Conservation (phyloP, 2,888 invertebrate species). For the Tortrix viridana region DNA sequence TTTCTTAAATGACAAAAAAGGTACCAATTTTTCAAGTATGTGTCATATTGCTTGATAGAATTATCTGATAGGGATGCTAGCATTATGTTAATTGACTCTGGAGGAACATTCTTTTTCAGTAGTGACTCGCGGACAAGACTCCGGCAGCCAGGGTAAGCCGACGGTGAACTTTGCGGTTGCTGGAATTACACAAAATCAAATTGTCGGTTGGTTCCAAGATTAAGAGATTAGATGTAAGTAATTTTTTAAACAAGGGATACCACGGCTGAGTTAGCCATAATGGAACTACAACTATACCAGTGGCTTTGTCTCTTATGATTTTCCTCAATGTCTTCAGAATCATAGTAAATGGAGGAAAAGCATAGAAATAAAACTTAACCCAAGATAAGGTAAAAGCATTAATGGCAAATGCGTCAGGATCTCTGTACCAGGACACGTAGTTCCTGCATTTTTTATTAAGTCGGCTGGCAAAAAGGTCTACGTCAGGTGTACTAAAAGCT, state of each 20-base stretch:
- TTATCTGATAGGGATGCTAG: constrained; percentile 37
- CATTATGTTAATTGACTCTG: constrained; percentile 35
- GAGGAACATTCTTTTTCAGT: constrained; percentile 19
- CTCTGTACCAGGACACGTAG: constrained; percentile 34
- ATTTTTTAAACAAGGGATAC: constrained; percentile 25
- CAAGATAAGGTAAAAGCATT: constrained; percentile 31
- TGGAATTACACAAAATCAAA: constrained; percentile 29
- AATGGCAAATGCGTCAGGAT: constrained; percentile 27
- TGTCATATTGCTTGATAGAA: constrained; percentile 37
- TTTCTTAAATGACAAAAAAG: constrained; percentile 27
- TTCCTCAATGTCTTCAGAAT: constrained; percentile 23
- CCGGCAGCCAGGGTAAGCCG: constrained; percentile 41
- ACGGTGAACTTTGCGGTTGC: constrained; percentile 25
- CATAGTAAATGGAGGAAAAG: constrained; percentile 32
- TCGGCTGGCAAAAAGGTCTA: constrained; percentile 28
- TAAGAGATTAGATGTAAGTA: constrained; percentile 13
- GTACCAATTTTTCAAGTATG: constrained; percentile 30
- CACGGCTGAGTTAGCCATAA: constrained; percentile 35
- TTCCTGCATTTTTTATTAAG: constrained; percentile 24
- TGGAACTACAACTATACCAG: constrained; percentile 33
- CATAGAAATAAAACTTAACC: constrained; percentile 19
- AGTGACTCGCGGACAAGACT: constrained; percentile 38
- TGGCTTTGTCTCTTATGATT: constrained; percentile 26
- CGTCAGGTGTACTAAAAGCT: constrained; percentile 11
- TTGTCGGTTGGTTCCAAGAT: constrained; percentile 5